Percentiles rank a stretch among this genome's conserved stretches.
phyloP scores from a whole-genome alignment of 2,888 invertebrate species.

The Oithona nana region DNA sequence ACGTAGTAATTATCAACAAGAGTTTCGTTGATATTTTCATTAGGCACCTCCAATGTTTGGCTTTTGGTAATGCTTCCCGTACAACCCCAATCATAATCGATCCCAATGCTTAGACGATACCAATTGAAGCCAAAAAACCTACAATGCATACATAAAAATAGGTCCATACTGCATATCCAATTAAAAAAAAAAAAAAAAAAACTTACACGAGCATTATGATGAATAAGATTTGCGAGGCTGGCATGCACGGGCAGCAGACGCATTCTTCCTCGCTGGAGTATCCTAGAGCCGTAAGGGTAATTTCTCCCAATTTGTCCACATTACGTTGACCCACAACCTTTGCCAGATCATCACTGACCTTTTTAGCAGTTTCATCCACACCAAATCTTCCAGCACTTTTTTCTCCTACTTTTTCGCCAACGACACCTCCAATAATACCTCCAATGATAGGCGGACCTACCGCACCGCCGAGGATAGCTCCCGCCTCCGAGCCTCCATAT shows the following conservation, averaged over 20 bases:
- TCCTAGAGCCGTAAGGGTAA: constrained; percentile 13
- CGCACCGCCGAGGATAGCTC: constrained; percentile 8
- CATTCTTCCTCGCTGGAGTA: constrained; percentile 11
- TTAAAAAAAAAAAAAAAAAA: background rate
- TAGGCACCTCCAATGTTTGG: background rate
- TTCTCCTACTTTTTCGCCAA: constrained; percentile 14
- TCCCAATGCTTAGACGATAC: constrained; percentile 5
- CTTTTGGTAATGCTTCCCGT: background rate
- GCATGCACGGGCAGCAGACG: constrained; percentile 16
- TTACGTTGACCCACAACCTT: constrained; percentile 8
- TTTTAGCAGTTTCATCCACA: constrained; percentile 3
- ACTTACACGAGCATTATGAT: constrained; percentile 3
- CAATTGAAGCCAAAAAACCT: constrained; percentile 10
- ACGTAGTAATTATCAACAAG: background rate
- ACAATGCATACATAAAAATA: too few relatives aligned
- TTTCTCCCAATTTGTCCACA: constrained; percentile 14
- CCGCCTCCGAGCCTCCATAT: constrained; percentile 16
- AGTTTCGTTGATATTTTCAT: background rate
- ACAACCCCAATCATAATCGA: constrained; percentile 1
- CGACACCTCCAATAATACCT: constrained; percentile 11
- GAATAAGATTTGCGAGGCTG: constrained; percentile 13
- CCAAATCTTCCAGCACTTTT: constrained; percentile 2
- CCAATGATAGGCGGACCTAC: constrained; percentile 17
- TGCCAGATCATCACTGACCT: background rate
- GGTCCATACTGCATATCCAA: background rate